A percentile compares a stretch with the other conserved stretches of the same genome.
Conservation (phyloP, 2,888 invertebrate genomes). For the Heliconius sara region DNA sequence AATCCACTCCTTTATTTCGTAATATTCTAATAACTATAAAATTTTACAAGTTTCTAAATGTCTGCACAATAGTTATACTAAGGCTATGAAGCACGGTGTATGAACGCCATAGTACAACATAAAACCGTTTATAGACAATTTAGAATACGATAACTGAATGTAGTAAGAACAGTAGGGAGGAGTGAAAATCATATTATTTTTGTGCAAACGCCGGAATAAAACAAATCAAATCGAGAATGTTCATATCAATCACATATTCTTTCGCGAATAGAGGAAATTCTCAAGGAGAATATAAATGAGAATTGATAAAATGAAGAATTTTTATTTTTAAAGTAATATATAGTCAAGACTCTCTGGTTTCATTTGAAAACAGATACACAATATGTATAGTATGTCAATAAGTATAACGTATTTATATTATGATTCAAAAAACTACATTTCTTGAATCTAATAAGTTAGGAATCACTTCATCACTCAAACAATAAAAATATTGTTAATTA, state of each 20-base stretch:
- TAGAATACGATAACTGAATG: neutral
- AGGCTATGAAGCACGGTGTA: neutral
- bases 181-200: constrained; percentile 16
- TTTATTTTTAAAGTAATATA: neutral
- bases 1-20: neutral
- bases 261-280: constrained; percentile 5
- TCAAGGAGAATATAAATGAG: constrained; percentile 13
- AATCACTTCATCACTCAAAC: too few species aligned
- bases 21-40: constrained; percentile 2
- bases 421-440: neutral
- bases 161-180: neutral
- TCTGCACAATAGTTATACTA: neutral
- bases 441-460: too few species aligned
- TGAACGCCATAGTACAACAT: constrained; percentile 4
- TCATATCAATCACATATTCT: constrained; percentile 21
- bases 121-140: neutral
- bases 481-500: too few species aligned
- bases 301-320: neutral
- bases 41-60: constrained; percentile 8
- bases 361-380: neutral
- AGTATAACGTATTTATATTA: neutral
- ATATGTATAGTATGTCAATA: neutral
- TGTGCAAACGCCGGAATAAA: constrained; percentile 21
- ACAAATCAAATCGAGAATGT: constrained; percentile 15
- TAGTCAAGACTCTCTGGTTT: neutral